Percentiles rank a stretch among this genome's conserved stretches.
These are phyloP conservation scores for Fratercula arctica DNA, from an alignment of 2,797 vertebrate genomes.

Conservation along the genomic window DNA sequence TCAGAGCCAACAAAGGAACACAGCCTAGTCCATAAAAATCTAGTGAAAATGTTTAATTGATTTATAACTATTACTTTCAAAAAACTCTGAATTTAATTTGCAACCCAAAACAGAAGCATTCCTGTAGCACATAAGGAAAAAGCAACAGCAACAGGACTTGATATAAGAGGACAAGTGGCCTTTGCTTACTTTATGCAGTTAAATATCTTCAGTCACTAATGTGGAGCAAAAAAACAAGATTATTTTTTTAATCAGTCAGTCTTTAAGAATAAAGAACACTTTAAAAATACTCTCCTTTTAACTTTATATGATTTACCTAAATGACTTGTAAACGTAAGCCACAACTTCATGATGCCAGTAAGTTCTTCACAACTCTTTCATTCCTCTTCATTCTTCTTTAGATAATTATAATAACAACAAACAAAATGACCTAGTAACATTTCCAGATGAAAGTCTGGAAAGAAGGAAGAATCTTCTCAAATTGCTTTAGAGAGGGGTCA, in stretches of 20 bases:
- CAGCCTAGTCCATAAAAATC: not conserved
- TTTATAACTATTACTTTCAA: not conserved
- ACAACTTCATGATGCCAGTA: not conserved
- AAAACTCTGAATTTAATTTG: not conserved
- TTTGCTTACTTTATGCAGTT: not conserved
- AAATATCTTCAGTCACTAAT: not conserved
- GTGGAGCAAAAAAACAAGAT: not conserved
- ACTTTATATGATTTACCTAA: not conserved
- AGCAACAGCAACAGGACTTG: not conserved
- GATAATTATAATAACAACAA: not conserved
- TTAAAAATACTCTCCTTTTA: not conserved
- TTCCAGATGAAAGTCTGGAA: conserved; percentile 16
- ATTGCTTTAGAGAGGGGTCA: not conserved
- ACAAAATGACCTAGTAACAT: not conserved
- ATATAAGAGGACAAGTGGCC: not conserved
- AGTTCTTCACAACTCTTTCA: not conserved
- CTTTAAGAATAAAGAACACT: not conserved
- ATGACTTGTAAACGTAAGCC: not conserved
- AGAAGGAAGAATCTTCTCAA: not conserved
- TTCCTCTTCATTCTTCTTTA: not conserved
- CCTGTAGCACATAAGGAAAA: not conserved
- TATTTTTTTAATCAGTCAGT: not conserved
- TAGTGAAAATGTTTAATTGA: not conserved
- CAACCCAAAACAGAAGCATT: not conserved
- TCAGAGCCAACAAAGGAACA: not conserved